A percentile compares a stretch with the other conserved stretches of the same genome.
Conservation (phyloP, 2,797 vertebrate species). For the Sebastes umbrosus region DNA sequence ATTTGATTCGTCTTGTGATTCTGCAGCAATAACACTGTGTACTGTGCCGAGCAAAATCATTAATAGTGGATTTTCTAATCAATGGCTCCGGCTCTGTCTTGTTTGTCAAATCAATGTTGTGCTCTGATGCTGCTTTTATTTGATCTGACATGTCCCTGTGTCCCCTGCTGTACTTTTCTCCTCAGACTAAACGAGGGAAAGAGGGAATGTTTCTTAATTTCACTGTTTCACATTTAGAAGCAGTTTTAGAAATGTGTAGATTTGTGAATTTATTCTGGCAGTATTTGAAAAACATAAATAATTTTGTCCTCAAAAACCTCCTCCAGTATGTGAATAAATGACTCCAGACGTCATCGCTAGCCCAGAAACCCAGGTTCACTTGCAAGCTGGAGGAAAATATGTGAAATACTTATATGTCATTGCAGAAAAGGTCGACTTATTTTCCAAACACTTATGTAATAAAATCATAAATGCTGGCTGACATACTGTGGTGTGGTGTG, state of each 20-base stretch:
- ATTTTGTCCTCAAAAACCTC: not conserved
- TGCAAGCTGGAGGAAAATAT: not conserved
- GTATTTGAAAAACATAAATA: not conserved
- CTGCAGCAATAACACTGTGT: slow-evolving; percentile 47
- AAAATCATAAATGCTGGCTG: not conserved
- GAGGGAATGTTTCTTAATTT: not conserved
- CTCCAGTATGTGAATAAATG: not conserved
- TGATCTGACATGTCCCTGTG: slow-evolving; percentile 41
- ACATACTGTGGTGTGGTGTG: not conserved
- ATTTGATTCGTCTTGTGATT: slow-evolving; percentile 41
- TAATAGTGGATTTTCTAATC: slow-evolving; percentile 77
- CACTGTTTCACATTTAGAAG: not conserved
- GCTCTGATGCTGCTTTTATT: slow-evolving; percentile 62
- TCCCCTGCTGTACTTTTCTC: slow-evolving; percentile 9
- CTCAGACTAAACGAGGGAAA: not conserved
- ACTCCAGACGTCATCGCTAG: not conserved
- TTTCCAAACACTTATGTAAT: slow-evolving; percentile 14
- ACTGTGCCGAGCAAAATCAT: slow-evolving; percentile 57
- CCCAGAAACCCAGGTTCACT: not conserved
- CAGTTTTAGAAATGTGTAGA: not conserved
- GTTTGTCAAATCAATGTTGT: slow-evolving; percentile 71
- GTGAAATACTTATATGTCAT: not conserved
- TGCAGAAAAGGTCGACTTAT: not conserved
- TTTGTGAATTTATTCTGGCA: not conserved
- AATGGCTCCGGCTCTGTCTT: slow-evolving; percentile 62